A percentile compares a stretch with the other conserved stretches of the same genome.
Evolutionary conservation across 2,888 invertebrate genomes (phyloP).

Genomic region (Diploptera punctata): DNA sequence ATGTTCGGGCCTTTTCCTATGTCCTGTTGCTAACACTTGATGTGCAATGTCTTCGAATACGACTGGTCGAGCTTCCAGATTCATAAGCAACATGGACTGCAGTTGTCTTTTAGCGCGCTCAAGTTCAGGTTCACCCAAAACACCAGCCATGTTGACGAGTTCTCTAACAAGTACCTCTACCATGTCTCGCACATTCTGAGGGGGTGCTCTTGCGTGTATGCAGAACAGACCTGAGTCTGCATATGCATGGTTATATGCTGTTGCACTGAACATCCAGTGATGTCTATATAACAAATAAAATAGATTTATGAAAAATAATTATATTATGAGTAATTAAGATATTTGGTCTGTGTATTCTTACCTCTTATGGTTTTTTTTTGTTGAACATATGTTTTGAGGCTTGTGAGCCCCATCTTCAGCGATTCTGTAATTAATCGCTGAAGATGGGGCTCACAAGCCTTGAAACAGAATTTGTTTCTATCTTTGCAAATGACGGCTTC

Average conservation of each 20-base stretch:
- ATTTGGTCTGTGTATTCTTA: no score
- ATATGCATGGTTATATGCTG: conserved; percentile 98
- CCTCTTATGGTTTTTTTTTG: no score
- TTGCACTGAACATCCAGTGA: conserved; percentile 99
- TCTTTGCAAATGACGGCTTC: no score
- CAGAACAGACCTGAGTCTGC: conserved; percentile 94
- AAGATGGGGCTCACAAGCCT: no score
- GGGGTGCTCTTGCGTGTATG: conserved; percentile 94
- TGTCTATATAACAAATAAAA: conserved; percentile 63
- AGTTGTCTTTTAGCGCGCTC: conserved; percentile 96
- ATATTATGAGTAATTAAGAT: no score
- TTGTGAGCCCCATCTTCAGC: no score
- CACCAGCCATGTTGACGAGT: conserved; percentile 80
- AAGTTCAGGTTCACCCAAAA: conserved; percentile 71
- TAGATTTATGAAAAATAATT: no score
- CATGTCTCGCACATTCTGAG: conserved; percentile 83
- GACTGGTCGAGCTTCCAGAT: conserved; percentile 96
- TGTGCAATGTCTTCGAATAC: conserved; percentile 98
- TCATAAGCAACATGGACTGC: conserved; percentile 98
- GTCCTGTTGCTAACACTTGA: conserved; percentile 94
- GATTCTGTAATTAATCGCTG: no score
- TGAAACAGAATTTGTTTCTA: no score
- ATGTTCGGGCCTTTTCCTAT: conserved; percentile 86
- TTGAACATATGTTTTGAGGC: no score
- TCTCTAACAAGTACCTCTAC: conserved; percentile 85